Base-by-base conservation (phyloP, 1,140 invertebrate species). In the Lasaia peninsularis region DNA sequence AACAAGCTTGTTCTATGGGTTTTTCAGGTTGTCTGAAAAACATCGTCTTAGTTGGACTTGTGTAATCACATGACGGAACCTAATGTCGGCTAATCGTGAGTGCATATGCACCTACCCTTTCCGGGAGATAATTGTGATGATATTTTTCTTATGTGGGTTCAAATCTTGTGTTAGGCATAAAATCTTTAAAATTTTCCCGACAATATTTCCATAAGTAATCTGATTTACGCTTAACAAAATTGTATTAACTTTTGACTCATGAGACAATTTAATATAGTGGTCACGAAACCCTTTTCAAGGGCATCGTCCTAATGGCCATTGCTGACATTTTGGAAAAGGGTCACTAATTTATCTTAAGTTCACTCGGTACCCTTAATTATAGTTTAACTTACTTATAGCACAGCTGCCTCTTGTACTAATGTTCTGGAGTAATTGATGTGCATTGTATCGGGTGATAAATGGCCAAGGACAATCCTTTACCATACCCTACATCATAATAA, bases 261-360 rank as follows among this genome's bases (percentile, higher is more conserved):
- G 65, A 70, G 63, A 66, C 56, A 60, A 56, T 55, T 28, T 55
- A 55, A 55, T 28, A 35, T 37, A 20, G 37, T 32, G 53, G 53
- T 55, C 21, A 16, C 18, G 55, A 54, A 52, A 73, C 71, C 73
- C 77, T 74, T 74, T 75, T 80, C 73, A 69, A 78, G 71, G 71
- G 50, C 62, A 59, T 16, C 18, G 37, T 44, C 51, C 63, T 81
- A 81, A 81, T 81, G 76, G 67, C 52, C 56, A 63, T 48, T 35
- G 73, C 71, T 77, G 78, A 81, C 78, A 74, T 79, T 81, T 81
- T 35, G 20, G 79, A 77, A 80, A 81, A 80, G 81, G 81, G 79
- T 79, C 69, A 69, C 76, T 82, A 82, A 85, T 85, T 80, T 85
- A 82, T 82, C 78, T 81, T 69, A 80, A 72, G 69, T 79, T 74